Evolutionary conservation across 2,888 invertebrate genomes (phyloP), one percentile per base, ranked within the genome.

Genomic region (Bellardia bayeri): DNA sequence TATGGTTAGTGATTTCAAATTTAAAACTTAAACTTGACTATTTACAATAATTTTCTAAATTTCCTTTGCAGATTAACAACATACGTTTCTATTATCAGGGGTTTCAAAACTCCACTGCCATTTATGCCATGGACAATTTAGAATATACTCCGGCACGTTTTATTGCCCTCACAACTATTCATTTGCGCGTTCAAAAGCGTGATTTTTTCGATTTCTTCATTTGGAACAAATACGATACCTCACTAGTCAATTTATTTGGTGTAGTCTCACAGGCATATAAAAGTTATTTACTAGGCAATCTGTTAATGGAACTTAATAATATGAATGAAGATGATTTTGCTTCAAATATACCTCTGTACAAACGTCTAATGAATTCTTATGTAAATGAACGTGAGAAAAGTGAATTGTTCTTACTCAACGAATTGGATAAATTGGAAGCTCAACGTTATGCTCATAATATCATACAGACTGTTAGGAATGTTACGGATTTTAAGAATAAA

Each of bases 231-330:
- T 91, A 90, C 63, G 90, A 91, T 23, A 78, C 90, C 1, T 90
- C 76, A 23, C 82, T 90, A 42, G 88, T 90, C 13, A 91, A 91
- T 3, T 90, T 92, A 0, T 92, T 92, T 51, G 92, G 92, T 51
- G 90, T 91, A 11, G 90, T 92, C 71, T 85, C 92, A 13, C 91
- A 92, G 82, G 91, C 92, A 7, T 92, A 92, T 68, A 90, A 91
- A 40, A 92, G 92, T 80, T 92, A 92, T 81, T 89, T 92, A 5
- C 86, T 92, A 5, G 92, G 93, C 14, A 92, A 92, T 89, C 88
- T 91, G 30, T 58, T 93, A 4, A 84, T 92, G 85, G 91, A 93
- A 75, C 63, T 92, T 11, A 92, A 92, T 89, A 89, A 90, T 1
- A 90, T 91, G n/a, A 92, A 92, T 82, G 91, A 91, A 37, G 89